phyloP scores from a whole-genome alignment of 2,888 invertebrate species.

The Biston stratarius region DNA sequence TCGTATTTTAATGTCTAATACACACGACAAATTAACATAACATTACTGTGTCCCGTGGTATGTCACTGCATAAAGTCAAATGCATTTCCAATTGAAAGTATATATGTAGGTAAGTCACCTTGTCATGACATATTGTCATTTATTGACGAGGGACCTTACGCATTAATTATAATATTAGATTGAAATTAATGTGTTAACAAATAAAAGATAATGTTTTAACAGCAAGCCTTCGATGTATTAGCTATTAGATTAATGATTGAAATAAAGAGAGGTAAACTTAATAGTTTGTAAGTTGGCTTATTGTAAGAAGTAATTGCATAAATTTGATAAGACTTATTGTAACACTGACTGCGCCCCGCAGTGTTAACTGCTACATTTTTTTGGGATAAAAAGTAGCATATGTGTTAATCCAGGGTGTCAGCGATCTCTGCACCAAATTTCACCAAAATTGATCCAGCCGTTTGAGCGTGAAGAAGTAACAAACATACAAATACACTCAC shows the following conservation, averaged over 20 bases:
- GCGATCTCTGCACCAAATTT: no score
- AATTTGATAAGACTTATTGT: no score
- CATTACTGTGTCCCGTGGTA: no score
- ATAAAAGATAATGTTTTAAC: neutral
- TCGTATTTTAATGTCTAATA: no score
- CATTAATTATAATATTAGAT: conserved; percentile 44
- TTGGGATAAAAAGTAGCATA: no score
- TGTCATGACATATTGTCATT: conserved; percentile 9
- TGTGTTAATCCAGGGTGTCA: no score
- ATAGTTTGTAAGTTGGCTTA: neutral
- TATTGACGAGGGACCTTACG: conserved; percentile 51
- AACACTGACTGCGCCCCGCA: no score
- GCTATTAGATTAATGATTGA: neutral
- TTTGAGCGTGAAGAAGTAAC: no score
- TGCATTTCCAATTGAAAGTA: conserved; percentile 7
- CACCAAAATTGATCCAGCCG: no score
- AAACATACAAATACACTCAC: no score
- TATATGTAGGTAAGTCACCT: conserved; percentile 6
- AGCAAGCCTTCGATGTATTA: conserved; percentile 6
- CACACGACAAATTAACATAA: no score
- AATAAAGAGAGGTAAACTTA: neutral
- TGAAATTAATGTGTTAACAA: conserved; percentile 3
- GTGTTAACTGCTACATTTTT: no score
- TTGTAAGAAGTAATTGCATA: neutral
- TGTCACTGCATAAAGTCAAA: neutral